These are phyloP conservation scores for Gambelia wislizenii DNA, from an alignment of 2,797 vertebrate genomes.

Conservation along the genomic window DNA sequence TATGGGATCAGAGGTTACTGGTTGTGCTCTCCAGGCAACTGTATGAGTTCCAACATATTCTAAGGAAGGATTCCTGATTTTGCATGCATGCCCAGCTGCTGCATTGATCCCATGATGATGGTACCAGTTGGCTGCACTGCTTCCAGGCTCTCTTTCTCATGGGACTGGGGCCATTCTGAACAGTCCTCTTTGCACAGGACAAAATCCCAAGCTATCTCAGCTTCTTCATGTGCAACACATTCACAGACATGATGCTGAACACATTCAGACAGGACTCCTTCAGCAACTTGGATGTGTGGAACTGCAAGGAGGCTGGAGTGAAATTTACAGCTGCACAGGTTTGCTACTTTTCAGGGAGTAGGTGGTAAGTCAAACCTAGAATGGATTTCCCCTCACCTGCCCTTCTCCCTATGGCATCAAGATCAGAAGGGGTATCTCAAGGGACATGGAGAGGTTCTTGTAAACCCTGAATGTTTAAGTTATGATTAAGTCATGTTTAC, in stretches of 20 bases:
- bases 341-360: not conserved
- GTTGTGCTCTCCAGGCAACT: not conserved
- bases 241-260: not conserved
- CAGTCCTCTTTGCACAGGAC: not conserved
- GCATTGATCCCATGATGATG: not conserved
- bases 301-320: not conserved
- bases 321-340: not conserved
- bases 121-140: not conserved
- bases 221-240: not conserved
- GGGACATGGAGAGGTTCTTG: constrained; percentile 64
- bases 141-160: not conserved
- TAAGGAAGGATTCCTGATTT: not conserved
- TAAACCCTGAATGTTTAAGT: constrained; percentile 77
- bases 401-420: not conserved
- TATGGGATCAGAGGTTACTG: too few species aligned
- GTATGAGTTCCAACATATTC: not conserved
- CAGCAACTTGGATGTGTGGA: not conserved
- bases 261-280: not conserved
- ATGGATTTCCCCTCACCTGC: not conserved
- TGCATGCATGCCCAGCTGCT: not conserved
- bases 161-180: not conserved
- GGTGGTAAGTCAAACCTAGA: not conserved
- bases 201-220: not conserved
- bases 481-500: constrained; percentile 80
- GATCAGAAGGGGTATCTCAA: constrained; percentile 45